A percentile compares a stretch with the other conserved stretches of the same genome.
phyloP scores from a whole-genome alignment of 2,888 invertebrate genomes.

The Oligia latruncula region DNA sequence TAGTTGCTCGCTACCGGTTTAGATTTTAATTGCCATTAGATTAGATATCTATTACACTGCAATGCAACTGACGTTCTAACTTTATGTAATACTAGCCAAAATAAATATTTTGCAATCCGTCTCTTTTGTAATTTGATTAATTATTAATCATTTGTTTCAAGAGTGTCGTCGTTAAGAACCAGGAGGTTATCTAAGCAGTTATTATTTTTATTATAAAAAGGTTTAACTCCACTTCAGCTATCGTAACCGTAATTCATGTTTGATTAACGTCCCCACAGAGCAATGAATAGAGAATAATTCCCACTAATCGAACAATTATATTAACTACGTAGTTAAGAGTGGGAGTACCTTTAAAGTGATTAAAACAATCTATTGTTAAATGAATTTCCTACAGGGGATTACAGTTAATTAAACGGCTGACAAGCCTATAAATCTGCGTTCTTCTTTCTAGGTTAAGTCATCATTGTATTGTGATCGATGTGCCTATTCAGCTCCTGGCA shows the following conservation, averaged over 20 bases:
- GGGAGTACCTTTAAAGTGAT: constrained; percentile 64
- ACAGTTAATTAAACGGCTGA: constrained; percentile 59
- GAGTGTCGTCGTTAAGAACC: constrained; percentile 39
- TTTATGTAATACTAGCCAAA: constrained; percentile 71
- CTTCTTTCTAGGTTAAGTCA: constrained; percentile 58
- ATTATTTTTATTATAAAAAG: constrained; percentile 49
- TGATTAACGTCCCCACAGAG: constrained; percentile 67
- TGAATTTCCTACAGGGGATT: constrained; percentile 66
- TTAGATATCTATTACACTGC: constrained; percentile 72
- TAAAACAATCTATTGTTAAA: constrained; percentile 71
- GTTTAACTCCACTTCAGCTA: constrained; percentile 40
- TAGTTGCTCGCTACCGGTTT: constrained; percentile 77
- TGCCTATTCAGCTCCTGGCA: constrained; percentile 45
- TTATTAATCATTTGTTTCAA: constrained; percentile 53
- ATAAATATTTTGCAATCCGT: constrained; percentile 67
- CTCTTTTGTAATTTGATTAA: constrained; percentile 57
- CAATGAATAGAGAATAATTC: constrained; percentile 73
- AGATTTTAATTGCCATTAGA: constrained; percentile 80
- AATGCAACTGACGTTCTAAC: constrained; percentile 71
- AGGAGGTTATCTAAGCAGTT: constrained; percentile 45
- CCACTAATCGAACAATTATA: constrained; percentile 74
- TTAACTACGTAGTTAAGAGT: constrained; percentile 67
- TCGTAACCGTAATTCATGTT: constrained; percentile 64
- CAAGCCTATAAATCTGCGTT: constrained; percentile 61
- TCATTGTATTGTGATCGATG: constrained; percentile 64